These are phyloP conservation scores for Herminia tarsipennalis DNA, from an alignment of 2,888 invertebrate genomes.

Conservation along the genomic window DNA sequence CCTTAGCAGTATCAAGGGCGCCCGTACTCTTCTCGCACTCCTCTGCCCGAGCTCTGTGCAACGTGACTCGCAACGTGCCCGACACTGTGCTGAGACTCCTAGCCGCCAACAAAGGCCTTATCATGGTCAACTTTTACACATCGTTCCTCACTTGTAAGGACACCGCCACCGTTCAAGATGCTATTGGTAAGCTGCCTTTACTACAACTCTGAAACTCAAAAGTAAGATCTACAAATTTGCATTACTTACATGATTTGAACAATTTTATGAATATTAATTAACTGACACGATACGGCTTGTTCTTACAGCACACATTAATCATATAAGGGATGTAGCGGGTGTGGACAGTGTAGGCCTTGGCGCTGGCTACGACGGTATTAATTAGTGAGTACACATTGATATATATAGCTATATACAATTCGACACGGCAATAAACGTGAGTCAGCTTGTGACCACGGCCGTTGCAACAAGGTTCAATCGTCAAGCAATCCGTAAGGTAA, in stretches of 20 bases:
- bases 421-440: too few relatives aligned
- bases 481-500: too few relatives aligned
- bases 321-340: constrained; percentile 93
- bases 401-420: too few relatives aligned
- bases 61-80: constrained; percentile 92
- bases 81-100: constrained; percentile 90
- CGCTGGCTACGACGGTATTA: constrained; percentile 95
- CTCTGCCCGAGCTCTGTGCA: constrained; percentile 92
- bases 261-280: constrained; percentile 19
- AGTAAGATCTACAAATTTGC: background rate
- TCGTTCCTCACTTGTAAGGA: constrained; percentile 91
- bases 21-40: constrained; percentile 96
- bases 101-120: constrained; percentile 91
- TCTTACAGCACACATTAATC: constrained; percentile 94
- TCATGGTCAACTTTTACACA: constrained; percentile 95
- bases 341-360: constrained; percentile 95
- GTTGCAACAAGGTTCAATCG: background rate
- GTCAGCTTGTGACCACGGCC: too few relatives aligned
- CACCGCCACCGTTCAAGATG: constrained; percentile 91
- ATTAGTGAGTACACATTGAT: constrained; percentile 89
- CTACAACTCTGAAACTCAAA: background rate
- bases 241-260: background rate
- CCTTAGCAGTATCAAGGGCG: constrained; percentile 90
- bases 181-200: constrained; percentile 92
- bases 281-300: constrained; percentile 16